Evolutionary conservation across 2,113 vertebrate genomes (phyloP), one percentile per base, ranked within the genome.

Genomic region (Prietella phreatophila): DNA sequence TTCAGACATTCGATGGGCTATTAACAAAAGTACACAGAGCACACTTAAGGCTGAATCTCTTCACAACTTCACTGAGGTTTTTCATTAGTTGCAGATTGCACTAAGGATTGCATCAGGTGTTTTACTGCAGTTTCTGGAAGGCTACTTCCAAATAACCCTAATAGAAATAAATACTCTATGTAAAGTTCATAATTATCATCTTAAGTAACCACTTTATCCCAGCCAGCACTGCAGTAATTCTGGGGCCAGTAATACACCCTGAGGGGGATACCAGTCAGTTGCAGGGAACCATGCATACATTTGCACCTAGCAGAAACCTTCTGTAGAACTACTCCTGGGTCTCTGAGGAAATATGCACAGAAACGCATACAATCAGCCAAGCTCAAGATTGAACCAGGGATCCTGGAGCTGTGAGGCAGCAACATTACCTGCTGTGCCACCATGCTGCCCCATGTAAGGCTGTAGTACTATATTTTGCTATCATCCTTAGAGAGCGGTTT

Each of bases 1-100:
- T 97, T 96, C 67, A 99, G 94, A 93, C 97, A 98, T 94, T 97
- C 97, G 89, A 97, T 91, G 60, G 97, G 96, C 98, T 99, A 82
- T 13, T 85, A 13, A 50, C 55, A 88, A 36, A 81, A 71, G 61
- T 14, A 8, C 19, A 42, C n/a, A 82, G 42, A 76, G 5, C 9
- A 58, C 53, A 80, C 4, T 58, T 27, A 81, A 15, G 11, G 9
- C 27, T 30, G 50, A 55, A 33, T 69, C 65, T 80, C 22, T 82
- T 33, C 30, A 60, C 9, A 60, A 61, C 14, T 60, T 33, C 61
- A 60, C 33, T 61, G 56, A 25, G 6, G 56, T 56, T 14, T 67
- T n/a, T 13, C 10, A 30, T n/a, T n/a, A 65, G 27, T 3, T n/a
- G 61, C 27, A 17, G 55, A 56, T 17, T 15, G 15, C 55, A 53